Evolutionary conservation across 1,140 invertebrate genomes (phyloP), one percentile per base, ranked within the genome.

Genomic region (Drosophila saltans): DNA sequence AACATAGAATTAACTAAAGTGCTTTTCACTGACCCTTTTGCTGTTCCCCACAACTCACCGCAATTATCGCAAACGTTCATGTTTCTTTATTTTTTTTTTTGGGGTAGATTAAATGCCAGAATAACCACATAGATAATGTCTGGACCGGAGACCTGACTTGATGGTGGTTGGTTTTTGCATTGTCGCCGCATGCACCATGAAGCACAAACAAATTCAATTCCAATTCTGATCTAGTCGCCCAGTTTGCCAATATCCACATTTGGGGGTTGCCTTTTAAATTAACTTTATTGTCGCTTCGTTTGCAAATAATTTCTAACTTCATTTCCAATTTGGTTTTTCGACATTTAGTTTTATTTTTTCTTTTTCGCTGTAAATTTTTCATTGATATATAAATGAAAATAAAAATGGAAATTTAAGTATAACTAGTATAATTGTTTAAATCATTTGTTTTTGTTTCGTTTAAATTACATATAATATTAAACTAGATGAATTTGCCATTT

Each of bases 381-480:
- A 88, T 88, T 75, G 73, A 77, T 80, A 89, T 70, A 88, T 70
- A 88, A 78, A 83, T 89, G 84, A 89, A 88, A 36, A 36, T 36
- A 36, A 81, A 88, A 75, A 26, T 78, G 65, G 84, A 83, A 83
- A 78, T 72, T 89, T 86, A 80, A 82, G 84, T 88, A 88, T 83
- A 88, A 83, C 84, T 89, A 88, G 75, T 84, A 64, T 86, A 88
- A 88, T 81, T 83, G 56, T 82, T 78, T 86, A 67, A 80, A 86
- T 88, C 88, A 82, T 52, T 52, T 48, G 4, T 48, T 86, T 82
- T 72, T 64, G 80, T 88, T 86, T 16, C 11, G 66, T 82, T 88
- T 86, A 88, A 86, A 86, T 86, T 86, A 86, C 83, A 89, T 86
- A 83, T 86, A 83, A 78, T 83, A 88, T 89, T 88, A 88, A 80